Base-by-base conservation (phyloP, 2,113 vertebrate species). In the Etheostoma spectabile region DNA sequence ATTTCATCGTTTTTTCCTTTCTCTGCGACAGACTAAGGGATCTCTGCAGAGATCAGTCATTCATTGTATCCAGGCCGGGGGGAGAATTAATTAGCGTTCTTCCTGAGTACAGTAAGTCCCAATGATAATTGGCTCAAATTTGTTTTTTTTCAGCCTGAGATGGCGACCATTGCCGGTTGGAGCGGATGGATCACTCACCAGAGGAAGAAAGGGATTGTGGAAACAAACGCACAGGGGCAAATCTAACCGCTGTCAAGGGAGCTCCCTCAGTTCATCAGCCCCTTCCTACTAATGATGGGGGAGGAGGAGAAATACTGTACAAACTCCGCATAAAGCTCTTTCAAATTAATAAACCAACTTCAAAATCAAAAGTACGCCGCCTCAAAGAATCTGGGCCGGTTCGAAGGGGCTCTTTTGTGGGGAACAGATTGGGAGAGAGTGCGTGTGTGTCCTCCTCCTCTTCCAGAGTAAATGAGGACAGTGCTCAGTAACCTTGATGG, bases 111-210 rank as follows among this genome's bases (percentile, higher is more conserved):
- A 74, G 70, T 72, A 84, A 90, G 84, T 87, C 65, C 86, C 83
- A 77, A 90, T 92, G 93, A 86, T 94, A 94, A 95, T 93, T 94
- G 91, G 92, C 89, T 91, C 66, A 90, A 90, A 90, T 94, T 85
- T 87, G 79, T 56, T 87, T 89, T 92, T 27, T 91, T 86, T 89
- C 66, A 82, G 88, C 72, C 85, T 75, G 82, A 72, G 77, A 80
- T 84, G 86, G 86, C 64, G 77, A 72, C 62, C 75, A 69, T 45
- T 62, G 85, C 71, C 35, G 66, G 64, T 73, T 65, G 72, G 48
- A 76, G 77, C 56, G 80, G 87, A 92, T 79, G 79, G 74, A 92
- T 93, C 90, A 89, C 81, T 93, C 91, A 92, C 65, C 80, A 88
- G 79, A 85, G 83, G 88, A 89, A 90, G 83, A 86, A 90, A 83